Evolutionary conservation across 2,113 vertebrate species (phyloP), one percentile per base, ranked within the genome.

Genomic region (Brachyhypopomus occidentalis): DNA sequence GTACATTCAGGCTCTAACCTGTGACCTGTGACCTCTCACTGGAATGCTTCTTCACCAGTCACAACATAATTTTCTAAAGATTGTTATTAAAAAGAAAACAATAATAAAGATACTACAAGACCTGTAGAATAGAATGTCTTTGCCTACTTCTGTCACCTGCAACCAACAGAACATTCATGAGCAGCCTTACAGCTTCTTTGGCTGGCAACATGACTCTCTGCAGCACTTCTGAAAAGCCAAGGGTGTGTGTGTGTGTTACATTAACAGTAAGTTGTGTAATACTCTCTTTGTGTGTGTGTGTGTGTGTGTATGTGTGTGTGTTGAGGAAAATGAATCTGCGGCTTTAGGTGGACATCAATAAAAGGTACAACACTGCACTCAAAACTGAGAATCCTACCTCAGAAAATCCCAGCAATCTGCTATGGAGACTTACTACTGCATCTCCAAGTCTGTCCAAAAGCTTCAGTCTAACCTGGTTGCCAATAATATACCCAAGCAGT

Each of bases 321-420:
- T 62, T 20, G 69, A 22, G 63, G 12, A 73, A 69, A 62, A 84
- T 77, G 78, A 67, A 75, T 80, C 55, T 55, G 55, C 20, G 60
- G 67, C 70, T 80, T 76, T 81, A 78, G 30, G 45, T 63, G 25
- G 41, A 80, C 38, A n/a, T 5, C 71, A 66, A 38, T 76, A 83
- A 30, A 45, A 41, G 41, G 30, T 63, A 72, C 66, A 81, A 76
- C 75, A 23, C 70, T 72, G 30, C 48, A 67, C 52, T 48, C 76
- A 67, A 48, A 74, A 22, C 62, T 66, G 56, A 64, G 60, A 63
- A 84, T 75, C 12, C 20, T 48, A 58, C 69, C 77, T 73, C 34
- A 27, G 83, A 75, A 78, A 78, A 81, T 81, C 83, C 75, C 41
- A 66, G 75, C 79, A 81, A 74, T 74, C 70, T 78, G 70, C 76